Evolutionary conservation across 2,888 invertebrate genomes (phyloP), one percentile per base, ranked within the genome.

Genomic region (Nezara viridula): DNA sequence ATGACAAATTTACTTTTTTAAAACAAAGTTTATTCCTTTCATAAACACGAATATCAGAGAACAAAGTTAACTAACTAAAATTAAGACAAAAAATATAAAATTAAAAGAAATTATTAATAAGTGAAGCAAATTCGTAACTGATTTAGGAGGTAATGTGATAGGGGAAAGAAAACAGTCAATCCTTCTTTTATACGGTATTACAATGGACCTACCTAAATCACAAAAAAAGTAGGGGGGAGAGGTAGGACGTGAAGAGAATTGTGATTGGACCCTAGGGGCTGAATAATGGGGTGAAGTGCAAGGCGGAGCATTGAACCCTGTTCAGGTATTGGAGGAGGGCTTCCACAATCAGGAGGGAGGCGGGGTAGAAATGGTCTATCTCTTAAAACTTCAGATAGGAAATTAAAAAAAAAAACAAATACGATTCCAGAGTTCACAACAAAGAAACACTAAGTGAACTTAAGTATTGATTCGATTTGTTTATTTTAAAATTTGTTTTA

Each of bases 211-310:
- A 73, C 16, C 21, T 73, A 73, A 73, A 73, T 73, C 66, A 73
- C 32, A 19, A 27, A 60, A 60, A 60, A 60, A 73, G 44, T n/a
- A n/a, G n/a, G n/a, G 16, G 32, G 16, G 37, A 2, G 27, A 37
- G 37, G 66, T 32, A 37, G 66, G 19, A 73, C 66, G 66, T 73
- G 66, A 19, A 19, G 16, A 19, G 66, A 73, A 73, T 32, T 37
- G 32, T 21, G 21, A 73, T 73, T 37, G 66, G 66, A 73, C 32
- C 16, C 16, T 2, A 37, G 66, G n/a, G 19, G 32, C 66, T 73
- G 66, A 73, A 73, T 73, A 73, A 73, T 73, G 16, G 66, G 32
- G 32, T 73, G 66, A 19, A 37, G 32, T 60, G 32, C 66, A 73
- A 73, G 32, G 66, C 16, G 9, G 66, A 37, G 37, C 66, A 73